phyloP scores from a whole-genome alignment of 2,113 vertebrate genomes.

The Pedionomus torquatus region DNA sequence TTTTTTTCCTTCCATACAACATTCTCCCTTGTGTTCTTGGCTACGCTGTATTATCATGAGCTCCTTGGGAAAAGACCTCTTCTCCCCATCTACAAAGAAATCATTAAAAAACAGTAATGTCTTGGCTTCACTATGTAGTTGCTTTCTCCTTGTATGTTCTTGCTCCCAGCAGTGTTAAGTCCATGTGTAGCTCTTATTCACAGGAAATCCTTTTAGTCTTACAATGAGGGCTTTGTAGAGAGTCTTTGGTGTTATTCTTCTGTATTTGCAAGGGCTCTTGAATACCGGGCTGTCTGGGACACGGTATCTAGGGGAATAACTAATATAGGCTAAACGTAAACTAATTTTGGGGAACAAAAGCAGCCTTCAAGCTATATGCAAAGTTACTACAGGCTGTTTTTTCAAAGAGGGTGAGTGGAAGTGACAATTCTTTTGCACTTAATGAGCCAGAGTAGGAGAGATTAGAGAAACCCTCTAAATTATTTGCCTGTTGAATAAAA shows the following conservation, averaged over 20 bases:
- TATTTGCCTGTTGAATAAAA: conserved; percentile 63
- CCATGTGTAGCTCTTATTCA: conserved; percentile 63
- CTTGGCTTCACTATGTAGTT: conserved; percentile 38
- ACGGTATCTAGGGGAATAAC: conserved; percentile 44
- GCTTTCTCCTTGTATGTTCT: conserved; percentile 66
- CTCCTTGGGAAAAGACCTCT: conserved; percentile 59
- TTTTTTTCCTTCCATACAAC: conserved; percentile 8
- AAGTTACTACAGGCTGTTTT: conserved; percentile 55
- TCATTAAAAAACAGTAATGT: conserved; percentile 29
- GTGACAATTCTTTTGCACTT: conserved; percentile 55
- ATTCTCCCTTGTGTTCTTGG: conserved; percentile 38
- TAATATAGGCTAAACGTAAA: conserved; percentile 58
- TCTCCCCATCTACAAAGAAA: conserved; percentile 52
- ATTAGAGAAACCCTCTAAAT: conserved; percentile 54
- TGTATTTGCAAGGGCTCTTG: conserved; percentile 59
- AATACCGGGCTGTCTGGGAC: conserved; percentile 42
- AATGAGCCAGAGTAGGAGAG: conserved; percentile 47
- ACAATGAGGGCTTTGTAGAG: conserved; percentile 58
- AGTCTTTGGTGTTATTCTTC: conserved; percentile 62
- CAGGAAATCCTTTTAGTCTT: conserved; percentile 66
- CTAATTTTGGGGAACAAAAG: conserved; percentile 64
- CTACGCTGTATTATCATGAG: not conserved
- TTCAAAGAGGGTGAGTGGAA: conserved; percentile 38
- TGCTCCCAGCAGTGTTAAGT: conserved; percentile 65
- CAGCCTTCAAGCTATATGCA: conserved; percentile 47